A percentile compares a stretch with the other conserved stretches of the same genome.
Conservation (phyloP, 1,140 invertebrate genomes). For the Cherax quadricarinatus region DNA sequence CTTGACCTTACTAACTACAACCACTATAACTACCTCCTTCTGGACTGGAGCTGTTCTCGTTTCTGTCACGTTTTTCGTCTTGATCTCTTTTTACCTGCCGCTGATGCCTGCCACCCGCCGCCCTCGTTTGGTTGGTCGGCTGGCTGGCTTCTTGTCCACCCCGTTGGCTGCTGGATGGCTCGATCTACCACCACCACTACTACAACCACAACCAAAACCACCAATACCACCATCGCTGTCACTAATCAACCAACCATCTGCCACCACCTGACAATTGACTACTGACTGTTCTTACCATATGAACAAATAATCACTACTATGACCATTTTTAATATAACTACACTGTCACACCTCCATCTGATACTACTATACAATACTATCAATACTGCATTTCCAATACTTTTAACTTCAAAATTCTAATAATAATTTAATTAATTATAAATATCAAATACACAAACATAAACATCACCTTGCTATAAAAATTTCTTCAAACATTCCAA, state of each 20-base stretch:
- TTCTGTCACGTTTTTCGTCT: slow-evolving; percentile 71
- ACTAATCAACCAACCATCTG: slow-evolving; percentile 39
- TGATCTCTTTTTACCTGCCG: slow-evolving; percentile 70
- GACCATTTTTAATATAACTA: slow-evolving; percentile 23
- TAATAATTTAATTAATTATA: background rate
- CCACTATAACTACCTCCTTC: slow-evolving; percentile 68
- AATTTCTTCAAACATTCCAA: background rate
- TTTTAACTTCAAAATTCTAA: background rate
- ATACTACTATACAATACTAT: background rate
- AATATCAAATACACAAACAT: slow-evolving; percentile 7
- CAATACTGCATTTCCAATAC: background rate
- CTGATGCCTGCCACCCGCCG: slow-evolving; percentile 66
- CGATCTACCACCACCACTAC: slow-evolving; percentile 69
- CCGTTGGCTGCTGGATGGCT: slow-evolving; percentile 71
- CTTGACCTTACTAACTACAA: slow-evolving; percentile 53
- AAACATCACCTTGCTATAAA: background rate
- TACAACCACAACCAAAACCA: slow-evolving; percentile 44
- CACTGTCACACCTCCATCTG: background rate
- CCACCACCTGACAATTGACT: slow-evolving; percentile 43
- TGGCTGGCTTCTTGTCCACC: slow-evolving; percentile 67
- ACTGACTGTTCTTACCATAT: slow-evolving; percentile 34
- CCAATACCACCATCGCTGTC: slow-evolving; percentile 23
- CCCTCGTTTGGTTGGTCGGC: slow-evolving; percentile 66
- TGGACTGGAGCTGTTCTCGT: slow-evolving; percentile 69
- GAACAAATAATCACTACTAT: slow-evolving; percentile 29